Percentiles rank a stretch among this genome's conserved stretches.
Conservation (phyloP, 2,888 invertebrate genomes). For the Temnothorax unifasciatus region DNA sequence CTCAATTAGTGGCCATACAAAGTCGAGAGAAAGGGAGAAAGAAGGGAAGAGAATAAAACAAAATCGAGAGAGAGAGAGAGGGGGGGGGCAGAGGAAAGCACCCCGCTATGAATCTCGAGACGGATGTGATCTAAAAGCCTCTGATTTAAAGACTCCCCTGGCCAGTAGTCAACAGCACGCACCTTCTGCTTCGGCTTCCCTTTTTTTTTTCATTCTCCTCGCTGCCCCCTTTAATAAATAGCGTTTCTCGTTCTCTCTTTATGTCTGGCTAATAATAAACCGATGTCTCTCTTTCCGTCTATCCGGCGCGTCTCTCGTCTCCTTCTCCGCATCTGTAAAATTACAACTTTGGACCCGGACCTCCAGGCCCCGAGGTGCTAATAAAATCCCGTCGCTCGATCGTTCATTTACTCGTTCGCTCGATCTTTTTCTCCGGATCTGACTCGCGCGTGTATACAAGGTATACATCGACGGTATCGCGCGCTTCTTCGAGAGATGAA, state of each 20-base stretch:
- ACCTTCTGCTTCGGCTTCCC: slow-evolving; percentile 1
- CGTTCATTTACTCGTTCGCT: neutral
- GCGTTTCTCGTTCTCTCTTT: slow-evolving; percentile 16
- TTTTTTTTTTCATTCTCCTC: neutral
- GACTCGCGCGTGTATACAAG: neutral
- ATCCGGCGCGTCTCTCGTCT: neutral
- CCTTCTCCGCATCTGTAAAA: slow-evolving; percentile 20
- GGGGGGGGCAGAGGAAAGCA: neutral
- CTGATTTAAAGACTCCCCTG: slow-evolving; percentile 43
- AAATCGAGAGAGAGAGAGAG: slow-evolving; percentile 41
- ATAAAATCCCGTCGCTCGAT: slow-evolving; percentile 21
- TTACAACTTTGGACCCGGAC: slow-evolving; percentile 24
- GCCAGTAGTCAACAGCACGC: neutral
- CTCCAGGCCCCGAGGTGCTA: slow-evolving; percentile 4
- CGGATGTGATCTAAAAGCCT: slow-evolving; percentile 52
- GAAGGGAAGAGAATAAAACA: slow-evolving; percentile 22
- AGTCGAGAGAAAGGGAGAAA: slow-evolving; percentile 34
- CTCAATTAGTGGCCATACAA: slow-evolving; percentile 77
- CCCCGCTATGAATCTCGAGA: neutral
- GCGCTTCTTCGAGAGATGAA: neutral
- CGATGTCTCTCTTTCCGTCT: slow-evolving; percentile 12
- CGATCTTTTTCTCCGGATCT: neutral
- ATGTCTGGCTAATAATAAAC: slow-evolving; percentile 28
- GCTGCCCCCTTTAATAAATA: slow-evolving; percentile 23
- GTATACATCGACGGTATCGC: neutral